Evolutionary conservation across 1,140 invertebrate genomes (phyloP).

Genomic region (Ostrea denselamellosa): DNA sequence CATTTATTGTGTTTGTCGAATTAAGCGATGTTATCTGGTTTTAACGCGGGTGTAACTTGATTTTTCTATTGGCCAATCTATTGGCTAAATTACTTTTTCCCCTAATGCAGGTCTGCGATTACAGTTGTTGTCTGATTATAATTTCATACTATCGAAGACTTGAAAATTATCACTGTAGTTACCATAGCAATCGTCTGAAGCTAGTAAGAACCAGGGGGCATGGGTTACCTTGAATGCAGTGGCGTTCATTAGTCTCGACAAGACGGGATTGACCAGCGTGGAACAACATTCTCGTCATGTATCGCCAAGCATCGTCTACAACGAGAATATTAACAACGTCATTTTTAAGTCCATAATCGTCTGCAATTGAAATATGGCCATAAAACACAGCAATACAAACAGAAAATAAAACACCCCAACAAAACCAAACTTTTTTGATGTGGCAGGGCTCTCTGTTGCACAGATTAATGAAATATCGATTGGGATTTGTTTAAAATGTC

Average conservation of each 20-base stretch:
- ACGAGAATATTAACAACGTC: conserved; percentile 9
- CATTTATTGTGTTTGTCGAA: conserved; percentile 14
- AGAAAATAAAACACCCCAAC: conserved; percentile 16
- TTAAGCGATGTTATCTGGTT: conserved; percentile 30
- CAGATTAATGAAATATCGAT: conserved; percentile 34
- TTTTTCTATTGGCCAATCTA: not conserved
- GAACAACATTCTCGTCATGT: conserved; percentile 24
- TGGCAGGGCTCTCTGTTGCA: not conserved
- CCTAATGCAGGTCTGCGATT: conserved; percentile 7
- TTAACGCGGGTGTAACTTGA: not conserved
- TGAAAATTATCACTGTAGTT: not conserved
- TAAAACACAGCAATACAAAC: conserved; percentile 15
- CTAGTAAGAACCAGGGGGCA: not conserved
- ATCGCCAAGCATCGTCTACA: conserved; percentile 33
- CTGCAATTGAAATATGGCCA: conserved; percentile 13
- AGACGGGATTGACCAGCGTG: conserved; percentile 1
- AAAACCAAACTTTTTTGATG: conserved; percentile 9
- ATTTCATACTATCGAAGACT: not conserved
- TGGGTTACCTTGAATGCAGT: conserved; percentile 25
- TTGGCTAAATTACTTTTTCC: not conserved
- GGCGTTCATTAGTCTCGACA: conserved; percentile 34
- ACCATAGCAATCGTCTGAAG: not conserved
- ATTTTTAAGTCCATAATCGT: conserved; percentile 29
- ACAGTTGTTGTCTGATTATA: not conserved
- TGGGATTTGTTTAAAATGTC: conserved; percentile 23